Conservation (phyloP, 1,140 invertebrate genomes). For the Lepidurus apus region DNA sequence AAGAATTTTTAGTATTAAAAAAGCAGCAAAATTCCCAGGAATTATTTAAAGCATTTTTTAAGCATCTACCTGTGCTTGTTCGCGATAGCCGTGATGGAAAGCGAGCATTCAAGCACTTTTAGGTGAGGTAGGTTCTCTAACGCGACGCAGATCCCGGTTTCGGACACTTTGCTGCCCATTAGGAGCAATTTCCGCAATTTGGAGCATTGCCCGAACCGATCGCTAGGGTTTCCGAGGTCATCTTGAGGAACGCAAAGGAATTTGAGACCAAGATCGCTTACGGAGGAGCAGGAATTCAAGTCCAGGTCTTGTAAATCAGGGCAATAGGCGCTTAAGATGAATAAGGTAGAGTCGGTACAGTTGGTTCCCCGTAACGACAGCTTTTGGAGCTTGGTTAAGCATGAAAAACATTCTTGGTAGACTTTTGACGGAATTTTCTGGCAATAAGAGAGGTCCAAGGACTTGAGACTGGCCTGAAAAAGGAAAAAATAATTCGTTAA, state of each 20-base stretch:
- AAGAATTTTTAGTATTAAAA: background rate
- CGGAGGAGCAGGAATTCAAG: conserved; percentile 28
- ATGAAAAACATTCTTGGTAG: conserved; percentile 31
- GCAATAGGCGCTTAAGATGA: conserved; percentile 33
- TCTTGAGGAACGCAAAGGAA: conserved; percentile 29
- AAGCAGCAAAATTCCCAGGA: background rate
- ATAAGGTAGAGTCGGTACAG: conserved; percentile 29
- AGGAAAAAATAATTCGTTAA: conserved; percentile 23
- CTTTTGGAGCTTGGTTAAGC: conserved; percentile 29
- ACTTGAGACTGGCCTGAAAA: conserved; percentile 29
- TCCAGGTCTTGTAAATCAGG: conserved; percentile 32
- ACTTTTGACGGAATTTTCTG: conserved; percentile 34
- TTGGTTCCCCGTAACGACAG: conserved; percentile 29
- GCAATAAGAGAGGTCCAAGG: conserved; percentile 29
- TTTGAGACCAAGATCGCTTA: conserved; percentile 32
- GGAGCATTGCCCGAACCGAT: conserved; percentile 27
- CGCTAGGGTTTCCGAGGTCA: conserved; percentile 30
- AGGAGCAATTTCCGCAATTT: conserved; percentile 29
- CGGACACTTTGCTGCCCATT: conserved; percentile 29
- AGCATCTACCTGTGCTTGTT: conserved; percentile 13
- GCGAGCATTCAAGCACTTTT: conserved; percentile 32
- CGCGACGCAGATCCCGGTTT: conserved; percentile 30
- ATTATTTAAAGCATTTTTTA: background rate
- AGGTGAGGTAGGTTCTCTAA: conserved; percentile 29
- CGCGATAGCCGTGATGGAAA: conserved; percentile 25